A percentile compares a stretch with the other conserved stretches of the same genome.
Evolutionary conservation across 2,797 vertebrate genomes (phyloP).

Genomic region (Dicrostonyx torquatus): DNA sequence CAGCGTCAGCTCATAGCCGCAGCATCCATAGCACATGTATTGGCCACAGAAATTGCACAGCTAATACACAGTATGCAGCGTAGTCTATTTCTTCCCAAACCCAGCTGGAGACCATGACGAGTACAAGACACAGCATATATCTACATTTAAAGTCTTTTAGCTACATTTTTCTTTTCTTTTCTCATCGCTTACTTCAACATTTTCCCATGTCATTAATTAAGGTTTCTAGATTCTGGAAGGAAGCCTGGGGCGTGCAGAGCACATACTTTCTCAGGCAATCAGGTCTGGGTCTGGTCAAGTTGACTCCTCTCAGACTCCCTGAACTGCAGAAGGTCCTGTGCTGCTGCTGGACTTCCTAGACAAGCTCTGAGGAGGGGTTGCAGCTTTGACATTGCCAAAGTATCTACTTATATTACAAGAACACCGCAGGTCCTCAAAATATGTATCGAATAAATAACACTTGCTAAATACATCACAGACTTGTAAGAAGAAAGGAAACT

Average conservation of each 20-base stretch:
- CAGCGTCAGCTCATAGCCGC: slow-evolving; percentile 64
- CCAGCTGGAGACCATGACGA: neutral
- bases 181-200: slow-evolving; percentile 54
- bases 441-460: slow-evolving; percentile 40
- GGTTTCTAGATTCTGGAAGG: neutral
- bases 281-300: neutral
- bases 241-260: neutral
- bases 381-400: neutral
- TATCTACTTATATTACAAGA: neutral
- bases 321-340: neutral
- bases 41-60: slow-evolving; percentile 45
- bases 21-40: slow-evolving; percentile 1
- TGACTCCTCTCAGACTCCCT: slow-evolving; percentile 34
- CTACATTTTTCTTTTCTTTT: slow-evolving; percentile 59
- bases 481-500: slow-evolving; percentile 32
- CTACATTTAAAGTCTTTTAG: slow-evolving; percentile 49
- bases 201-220: slow-evolving; percentile 62
- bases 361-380: neutral
- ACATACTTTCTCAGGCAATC: neutral
- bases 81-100: slow-evolving; percentile 50
- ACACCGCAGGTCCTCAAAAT: neutral
- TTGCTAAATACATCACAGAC: neutral
- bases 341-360: neutral
- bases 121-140: slow-evolving; percentile 30
- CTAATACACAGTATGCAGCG: slow-evolving; percentile 33